Percentiles rank a stretch among this genome's conserved stretches.
Evolutionary conservation across 2,113 vertebrate genomes (phyloP).

Genomic region (Corydoras sp.): DNA sequence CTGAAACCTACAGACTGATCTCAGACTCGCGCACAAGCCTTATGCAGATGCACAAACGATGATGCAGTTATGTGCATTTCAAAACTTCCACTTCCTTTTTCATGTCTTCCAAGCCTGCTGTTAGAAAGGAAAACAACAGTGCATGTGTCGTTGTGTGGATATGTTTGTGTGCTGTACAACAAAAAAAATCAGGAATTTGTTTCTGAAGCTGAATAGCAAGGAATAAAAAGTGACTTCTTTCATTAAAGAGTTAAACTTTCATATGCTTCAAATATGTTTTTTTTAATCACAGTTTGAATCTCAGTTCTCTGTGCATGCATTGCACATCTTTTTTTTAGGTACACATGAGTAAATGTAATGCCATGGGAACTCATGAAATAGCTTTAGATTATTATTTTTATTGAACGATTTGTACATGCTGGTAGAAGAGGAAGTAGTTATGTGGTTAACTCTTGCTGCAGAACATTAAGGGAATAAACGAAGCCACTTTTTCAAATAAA

Average conservation of each 20-base stretch:
- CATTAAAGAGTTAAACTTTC: constrained; percentile 8
- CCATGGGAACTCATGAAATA: neutral
- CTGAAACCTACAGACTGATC: neutral
- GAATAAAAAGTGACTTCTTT: neutral
- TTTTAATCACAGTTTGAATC: neutral
- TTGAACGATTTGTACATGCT: constrained; percentile 1
- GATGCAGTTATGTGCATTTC: constrained; percentile 15
- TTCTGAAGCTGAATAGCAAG: constrained; percentile 1
- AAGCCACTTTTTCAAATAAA: neutral
- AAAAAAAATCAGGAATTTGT: constrained; percentile 9
- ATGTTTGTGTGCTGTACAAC: neutral
- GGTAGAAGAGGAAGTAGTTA: constrained; percentile 13
- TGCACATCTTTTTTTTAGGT: neutral
- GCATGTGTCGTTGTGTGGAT: constrained; percentile 16
- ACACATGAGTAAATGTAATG: neutral
- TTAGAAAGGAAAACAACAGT: constrained; percentile 19
- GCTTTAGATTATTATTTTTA: neutral
- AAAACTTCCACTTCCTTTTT: constrained; percentile 34
- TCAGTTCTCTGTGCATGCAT: neutral
- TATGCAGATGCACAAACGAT: constrained; percentile 1
- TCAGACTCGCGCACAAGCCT: neutral
- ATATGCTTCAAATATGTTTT: constrained; percentile 16
- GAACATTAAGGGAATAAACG: neutral
- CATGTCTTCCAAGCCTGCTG: constrained; percentile 34
- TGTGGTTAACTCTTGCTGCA: constrained; percentile 5